Evolutionary conservation across 1,140 invertebrate genomes (phyloP), one percentile per base, ranked within the genome.

Genomic region (Drosophila baimaii): DNA sequence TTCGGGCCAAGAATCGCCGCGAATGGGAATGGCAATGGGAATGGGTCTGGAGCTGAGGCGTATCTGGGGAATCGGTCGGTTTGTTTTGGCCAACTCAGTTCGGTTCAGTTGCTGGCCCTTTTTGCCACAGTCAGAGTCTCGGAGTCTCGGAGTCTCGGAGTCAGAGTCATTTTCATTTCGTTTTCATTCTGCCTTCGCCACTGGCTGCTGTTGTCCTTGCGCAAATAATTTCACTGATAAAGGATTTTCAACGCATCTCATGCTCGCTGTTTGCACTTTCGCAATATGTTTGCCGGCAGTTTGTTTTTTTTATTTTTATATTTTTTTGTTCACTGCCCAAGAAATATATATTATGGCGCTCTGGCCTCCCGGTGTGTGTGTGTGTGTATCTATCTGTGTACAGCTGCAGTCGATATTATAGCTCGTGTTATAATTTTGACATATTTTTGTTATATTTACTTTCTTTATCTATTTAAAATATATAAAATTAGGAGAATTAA

Each of bases 191-290:
- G 31, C 43, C 62, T 55, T 71, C 65, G 15, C 46, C 25, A 13
- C 41, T 47, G 51, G 13, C 41, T 47, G 51, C 62, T 57, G 35
- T 62, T 88, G 83, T 86, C 83, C 79, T 77, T 83, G 80, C 43
- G 84, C 83, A 88, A 86, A 89, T 88, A 89, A 89, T 89, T 88
- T 89, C 80, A 74, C 84, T 83, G 80, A 88, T 88, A 88, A 88
- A 88, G 81, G 83, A 88, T 89, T 88, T 88, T 88, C 80, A 88
- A 89, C 83, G 84, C 83, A 83, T 88, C 83, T 88, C 83, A 74
- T 83, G 83, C 63, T 68, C 80, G 69, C 83, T 89, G 83, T 88
- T 88, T 89, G 83, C 80, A 75, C 83, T 89, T 56, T 80, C 58
- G 84, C 83, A 88, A 88, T 88, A 88, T 89, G 83, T 89, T 88